Evolutionary conservation across 2,113 vertebrate genomes (phyloP).

Genomic region (Hyaena hyaena): DNA sequence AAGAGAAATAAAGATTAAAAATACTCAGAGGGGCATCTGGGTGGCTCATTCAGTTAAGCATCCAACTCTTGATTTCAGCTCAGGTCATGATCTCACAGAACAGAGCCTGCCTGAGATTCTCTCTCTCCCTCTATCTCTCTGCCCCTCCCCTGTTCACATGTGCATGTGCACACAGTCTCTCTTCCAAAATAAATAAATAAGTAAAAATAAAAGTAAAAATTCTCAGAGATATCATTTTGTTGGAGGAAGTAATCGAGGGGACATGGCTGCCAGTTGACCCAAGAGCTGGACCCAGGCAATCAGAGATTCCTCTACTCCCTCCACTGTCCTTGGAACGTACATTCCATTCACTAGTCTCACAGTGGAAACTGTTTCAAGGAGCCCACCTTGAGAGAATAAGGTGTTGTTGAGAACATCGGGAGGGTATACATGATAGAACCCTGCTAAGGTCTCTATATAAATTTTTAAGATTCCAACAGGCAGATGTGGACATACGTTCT

Average conservation of each 20-base stretch:
- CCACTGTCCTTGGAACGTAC: background rate
- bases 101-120: no score
- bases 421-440: background rate
- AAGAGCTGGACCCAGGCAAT: background rate
- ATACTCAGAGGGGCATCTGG: background rate
- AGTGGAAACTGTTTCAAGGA: background rate
- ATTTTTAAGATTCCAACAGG: background rate
- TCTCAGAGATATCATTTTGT: background rate
- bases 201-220: background rate
- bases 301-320: background rate
- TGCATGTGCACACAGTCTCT: no score
- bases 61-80: no score
- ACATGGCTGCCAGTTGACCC: background rate
- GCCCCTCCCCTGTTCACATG: no score
- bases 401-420: background rate
- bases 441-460: background rate
- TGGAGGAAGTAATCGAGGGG: background rate
- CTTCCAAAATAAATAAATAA: background rate
- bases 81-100: no score
- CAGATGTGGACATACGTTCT: background rate
- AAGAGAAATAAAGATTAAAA: background rate
- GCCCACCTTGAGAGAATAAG: background rate
- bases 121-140: no score
- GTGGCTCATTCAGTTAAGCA: no score
- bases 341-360: background rate